These are phyloP conservation scores for Hirtodrosophila cameraria DNA, from an alignment of 2,888 invertebrate genomes.

Conservation along the genomic window DNA sequence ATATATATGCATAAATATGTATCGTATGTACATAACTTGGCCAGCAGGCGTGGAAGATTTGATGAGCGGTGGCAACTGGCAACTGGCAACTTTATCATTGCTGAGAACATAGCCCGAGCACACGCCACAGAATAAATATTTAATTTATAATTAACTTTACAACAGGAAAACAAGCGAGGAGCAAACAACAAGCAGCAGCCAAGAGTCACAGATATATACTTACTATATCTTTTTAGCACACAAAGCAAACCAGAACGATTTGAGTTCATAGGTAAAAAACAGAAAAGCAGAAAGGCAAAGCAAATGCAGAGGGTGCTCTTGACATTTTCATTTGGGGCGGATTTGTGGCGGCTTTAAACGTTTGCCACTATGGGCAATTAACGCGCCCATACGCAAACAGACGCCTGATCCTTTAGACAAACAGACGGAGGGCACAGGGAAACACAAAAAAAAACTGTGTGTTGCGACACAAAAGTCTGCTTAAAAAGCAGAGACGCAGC, in stretches of 20 bases:
- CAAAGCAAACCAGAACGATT: conserved; percentile 28
- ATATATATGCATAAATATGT: not conserved
- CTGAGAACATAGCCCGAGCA: conserved; percentile 27
- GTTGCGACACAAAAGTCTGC: conserved; percentile 24
- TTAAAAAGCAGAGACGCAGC: conserved; percentile 18
- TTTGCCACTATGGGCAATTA: conserved; percentile 82
- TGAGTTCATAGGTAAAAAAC: conserved; percentile 22
- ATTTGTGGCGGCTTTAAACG: conserved; percentile 82
- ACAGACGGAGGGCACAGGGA: conserved; percentile 50
- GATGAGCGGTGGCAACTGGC: conserved; percentile 52
- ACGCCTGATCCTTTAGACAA: conserved; percentile 82
- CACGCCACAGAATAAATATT: conserved; percentile 83
- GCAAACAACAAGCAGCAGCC: conserved; percentile 36
- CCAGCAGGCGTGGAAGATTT: conserved; percentile 33
- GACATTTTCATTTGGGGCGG: conserved; percentile 65
- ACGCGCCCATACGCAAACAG: conserved; percentile 81
- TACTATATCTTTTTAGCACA: conserved; percentile 65
- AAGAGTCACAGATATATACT: conserved; percentile 32
- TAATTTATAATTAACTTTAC: conserved; percentile 84
- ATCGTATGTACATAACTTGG: conserved; percentile 7
- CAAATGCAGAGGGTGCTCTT: conserved; percentile 33
- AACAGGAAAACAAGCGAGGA: conserved; percentile 72
- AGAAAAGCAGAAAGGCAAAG: conserved; percentile 9
- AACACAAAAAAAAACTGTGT: conserved; percentile 1
- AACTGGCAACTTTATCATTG: conserved; percentile 21